A percentile compares a stretch with the other conserved stretches of the same genome.
These are phyloP conservation scores for Orthonevra nobilis DNA, from an alignment of 2,888 invertebrate species.

Conservation along the genomic window DNA sequence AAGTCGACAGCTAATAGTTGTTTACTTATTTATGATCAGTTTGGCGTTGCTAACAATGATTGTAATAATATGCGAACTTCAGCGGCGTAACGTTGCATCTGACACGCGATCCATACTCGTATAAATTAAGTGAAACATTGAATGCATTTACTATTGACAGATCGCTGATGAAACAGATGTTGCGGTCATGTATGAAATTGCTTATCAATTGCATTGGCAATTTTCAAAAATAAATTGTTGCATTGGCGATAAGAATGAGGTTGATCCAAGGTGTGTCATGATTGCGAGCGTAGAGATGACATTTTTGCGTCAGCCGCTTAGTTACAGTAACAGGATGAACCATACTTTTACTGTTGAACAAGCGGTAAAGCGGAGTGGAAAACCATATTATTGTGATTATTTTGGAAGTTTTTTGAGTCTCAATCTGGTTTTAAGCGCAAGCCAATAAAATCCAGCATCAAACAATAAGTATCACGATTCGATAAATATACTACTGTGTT, in stretches of 20 bases:
- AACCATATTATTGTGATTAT: too few relatives aligned
- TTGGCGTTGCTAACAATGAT: not conserved
- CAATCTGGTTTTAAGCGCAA: too few relatives aligned
- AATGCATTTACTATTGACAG: conserved; percentile 30
- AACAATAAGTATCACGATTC: too few relatives aligned
- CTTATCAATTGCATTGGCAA: conserved; percentile 7
- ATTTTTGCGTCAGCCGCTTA: too few relatives aligned
- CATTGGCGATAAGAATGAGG: too few relatives aligned
- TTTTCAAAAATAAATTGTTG: conserved; percentile 11
- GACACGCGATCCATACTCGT: conserved; percentile 8
- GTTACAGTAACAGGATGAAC: too few relatives aligned
- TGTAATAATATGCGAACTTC: not conserved
- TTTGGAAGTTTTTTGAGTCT: too few relatives aligned
- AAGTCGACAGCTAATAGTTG: conserved; percentile 5
- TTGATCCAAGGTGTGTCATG: not conserved
- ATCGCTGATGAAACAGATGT: conserved; percentile 30
- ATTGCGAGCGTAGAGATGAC: too few relatives aligned
- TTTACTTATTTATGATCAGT: conserved; percentile 8
- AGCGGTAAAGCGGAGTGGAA: too few relatives aligned
- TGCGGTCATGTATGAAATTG: conserved; percentile 19
- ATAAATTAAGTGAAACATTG: not conserved
- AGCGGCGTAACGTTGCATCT: conserved; percentile 8
- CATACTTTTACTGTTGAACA: too few relatives aligned
- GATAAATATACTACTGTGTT: too few relatives aligned
- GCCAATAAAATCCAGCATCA: too few relatives aligned